Evolutionary conservation across 1,140 invertebrate species (phyloP).

Genomic region (Mercenaria mercenaria): DNA sequence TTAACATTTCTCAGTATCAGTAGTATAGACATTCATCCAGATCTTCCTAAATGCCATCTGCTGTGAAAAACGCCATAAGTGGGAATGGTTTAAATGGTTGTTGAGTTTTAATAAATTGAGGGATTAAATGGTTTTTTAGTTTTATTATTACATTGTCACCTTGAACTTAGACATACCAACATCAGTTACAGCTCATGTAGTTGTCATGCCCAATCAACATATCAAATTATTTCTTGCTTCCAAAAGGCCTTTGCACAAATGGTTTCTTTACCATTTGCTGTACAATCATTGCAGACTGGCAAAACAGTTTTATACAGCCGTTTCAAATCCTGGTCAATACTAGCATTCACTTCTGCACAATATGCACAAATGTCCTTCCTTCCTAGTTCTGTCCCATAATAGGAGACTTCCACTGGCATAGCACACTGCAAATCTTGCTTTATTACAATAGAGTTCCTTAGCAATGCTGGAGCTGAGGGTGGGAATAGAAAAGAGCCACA

Average conservation of each 20-base stretch:
- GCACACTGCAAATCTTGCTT: slow-evolving; percentile 5
- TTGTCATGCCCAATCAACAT: neutral
- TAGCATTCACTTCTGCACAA: neutral
- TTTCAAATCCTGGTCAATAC: neutral
- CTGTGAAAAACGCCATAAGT: neutral
- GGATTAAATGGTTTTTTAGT: neutral
- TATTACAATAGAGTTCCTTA: neutral
- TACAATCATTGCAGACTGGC: neutral
- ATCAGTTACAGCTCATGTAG: neutral
- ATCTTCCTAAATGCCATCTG: too few relatives aligned
- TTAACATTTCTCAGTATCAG: too few relatives aligned
- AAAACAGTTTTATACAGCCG: slow-evolving; percentile 14
- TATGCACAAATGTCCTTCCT: slow-evolving; percentile 7
- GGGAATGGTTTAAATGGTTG: neutral
- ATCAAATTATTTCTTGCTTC: neutral
- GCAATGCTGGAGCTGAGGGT: neutral
- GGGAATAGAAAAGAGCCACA: slow-evolving; percentile 4
- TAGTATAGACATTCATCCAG: too few relatives aligned
- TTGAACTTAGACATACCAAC: neutral
- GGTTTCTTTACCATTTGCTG: neutral
- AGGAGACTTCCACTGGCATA: neutral
- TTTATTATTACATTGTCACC: neutral
- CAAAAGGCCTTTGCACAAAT: neutral
- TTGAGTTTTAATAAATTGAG: neutral
- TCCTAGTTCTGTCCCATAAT: slow-evolving; percentile 16